Base-by-base conservation (phyloP, 2,797 vertebrate species). In the Mionectes olivaceus region DNA sequence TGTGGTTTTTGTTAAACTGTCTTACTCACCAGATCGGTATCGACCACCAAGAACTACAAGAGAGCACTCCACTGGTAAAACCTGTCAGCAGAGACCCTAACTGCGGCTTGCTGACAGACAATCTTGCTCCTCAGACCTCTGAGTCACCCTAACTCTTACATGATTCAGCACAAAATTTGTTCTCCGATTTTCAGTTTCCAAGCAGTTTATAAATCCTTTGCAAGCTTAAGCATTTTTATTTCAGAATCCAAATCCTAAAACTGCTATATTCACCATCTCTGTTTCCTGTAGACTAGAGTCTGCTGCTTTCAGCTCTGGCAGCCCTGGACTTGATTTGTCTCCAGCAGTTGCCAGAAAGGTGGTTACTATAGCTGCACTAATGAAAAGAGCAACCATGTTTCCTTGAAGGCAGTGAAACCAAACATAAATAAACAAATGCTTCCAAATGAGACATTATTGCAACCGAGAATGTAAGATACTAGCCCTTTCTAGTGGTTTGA, bases 291-390 rank as follows among this genome's bases (percentile, higher is more conserved):
- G 37, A 74, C 4, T 25, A 12, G 30, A 41, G n/a, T 32, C 44
- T 83, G 37, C 46, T 86, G 37, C 46, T 85, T 81, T 80, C 75
- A 43, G 47, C 46, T 71, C 64, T 92, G 52, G 60, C 49, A 71
- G 73, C 52, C 70, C 78, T 73, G 83, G 41, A 35, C 78, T 89
- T 80, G 52, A 74, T 92, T 89, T 90, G 65, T 77, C n/a, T 68
- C 30, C 73, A 80, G 71, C 59, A 85, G 83, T 91, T 85, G 63
- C 28, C 25, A 49, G 65, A 65, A 60, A 70, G 64, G 65, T 80
- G 28, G 79, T 93, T 95, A 79, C 87, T 92, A 87, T 55, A 87
- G 68, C 71, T 90, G 86, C 87, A 41, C 44, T 89, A 85, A 92
- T 89, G 60, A 93, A 83, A 92, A 46, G 75, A 84, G 41, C 50